Evolutionary conservation across 2,113 vertebrate species (phyloP).

Genomic region (Orientallactaga bullata): DNA sequence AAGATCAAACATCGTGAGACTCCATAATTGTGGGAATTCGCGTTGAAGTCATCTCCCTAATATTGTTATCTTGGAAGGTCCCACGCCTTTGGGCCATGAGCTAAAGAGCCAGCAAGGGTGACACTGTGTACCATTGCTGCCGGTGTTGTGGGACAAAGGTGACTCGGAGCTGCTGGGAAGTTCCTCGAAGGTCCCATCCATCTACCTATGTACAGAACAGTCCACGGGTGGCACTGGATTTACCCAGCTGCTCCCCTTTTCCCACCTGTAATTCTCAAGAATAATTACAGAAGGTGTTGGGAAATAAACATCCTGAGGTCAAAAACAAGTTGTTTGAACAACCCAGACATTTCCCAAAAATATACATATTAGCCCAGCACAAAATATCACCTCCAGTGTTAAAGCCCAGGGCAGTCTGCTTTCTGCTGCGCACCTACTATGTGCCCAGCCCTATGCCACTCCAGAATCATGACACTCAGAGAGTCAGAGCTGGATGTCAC

Average conservation of each 20-base stretch:
- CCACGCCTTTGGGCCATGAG: background rate
- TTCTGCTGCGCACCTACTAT: background rate
- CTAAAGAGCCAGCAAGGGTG: background rate
- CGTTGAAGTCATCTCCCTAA: background rate
- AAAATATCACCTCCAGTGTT: background rate
- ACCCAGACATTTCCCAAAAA: background rate
- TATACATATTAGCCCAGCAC: background rate
- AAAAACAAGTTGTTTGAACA: background rate
- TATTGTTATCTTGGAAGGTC: fast-evolving
- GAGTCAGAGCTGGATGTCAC: background rate
- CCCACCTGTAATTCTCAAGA: background rate
- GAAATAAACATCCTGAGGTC: background rate
- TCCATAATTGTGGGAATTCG: background rate
- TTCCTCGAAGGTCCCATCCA: background rate
- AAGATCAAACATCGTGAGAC: background rate
- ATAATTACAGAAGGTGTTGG: background rate
- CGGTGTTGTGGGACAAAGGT: background rate
- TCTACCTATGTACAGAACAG: too few species aligned
- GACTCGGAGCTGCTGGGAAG: background rate
- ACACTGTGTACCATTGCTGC: background rate
- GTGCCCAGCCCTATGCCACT: background rate
- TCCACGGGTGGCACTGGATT: background rate
- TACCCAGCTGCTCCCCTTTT: background rate
- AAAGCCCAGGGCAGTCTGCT: background rate
- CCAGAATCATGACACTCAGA: background rate